Evolutionary conservation across 2,888 invertebrate genomes (phyloP), one percentile per base, ranked within the genome.

Genomic region (Stenichneumon culpator): DNA sequence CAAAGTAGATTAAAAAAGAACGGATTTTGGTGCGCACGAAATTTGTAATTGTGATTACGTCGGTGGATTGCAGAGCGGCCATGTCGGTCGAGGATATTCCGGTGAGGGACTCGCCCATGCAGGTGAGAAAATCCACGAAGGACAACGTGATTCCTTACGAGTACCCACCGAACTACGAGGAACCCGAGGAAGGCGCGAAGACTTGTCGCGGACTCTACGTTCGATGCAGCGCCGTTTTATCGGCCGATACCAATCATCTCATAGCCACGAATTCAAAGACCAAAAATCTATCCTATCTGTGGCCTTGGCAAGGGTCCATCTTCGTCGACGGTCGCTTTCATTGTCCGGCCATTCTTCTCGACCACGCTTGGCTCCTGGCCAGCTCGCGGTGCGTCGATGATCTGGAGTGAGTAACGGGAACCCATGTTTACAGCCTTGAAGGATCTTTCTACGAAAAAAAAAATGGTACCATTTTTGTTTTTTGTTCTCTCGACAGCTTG

Each of bases 241-340:
- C 85, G 32, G 82, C 77, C 14, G 72, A 77, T n/a, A 22, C 63
- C 60, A 80, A 28, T 63, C 47, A 54, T 47, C 77, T 89, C 63
- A 36, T 86, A 3, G 67, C 88, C n/a, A 86, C 87, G 70, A 78
- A 82, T 57, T 85, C 86, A 11, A 83, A 50, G 14, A 89, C 87
- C 25, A 86, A 87, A 39, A 87, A 84, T 54, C 54, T 92, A 44
- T 90, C 92, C 39, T 94, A 94, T 88, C 88, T 94, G 82, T 96
- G 96, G 95, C 97, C 97, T 0, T 98, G 97, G 97, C 94, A 96
- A 89, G 97, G 96, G 0, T 96, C 96, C 89, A 94, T 98, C 74
- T 97, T 96, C 92, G 94, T 95, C 0, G 96, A 97, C 90, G 97
- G 98, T 2, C 92, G 94, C 82, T 96, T 96, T 86, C 95, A 94